Evolutionary conservation across 2,888 invertebrate species (phyloP), one percentile per base, ranked within the genome.

Genomic region (Hydropsyche betteni): DNA sequence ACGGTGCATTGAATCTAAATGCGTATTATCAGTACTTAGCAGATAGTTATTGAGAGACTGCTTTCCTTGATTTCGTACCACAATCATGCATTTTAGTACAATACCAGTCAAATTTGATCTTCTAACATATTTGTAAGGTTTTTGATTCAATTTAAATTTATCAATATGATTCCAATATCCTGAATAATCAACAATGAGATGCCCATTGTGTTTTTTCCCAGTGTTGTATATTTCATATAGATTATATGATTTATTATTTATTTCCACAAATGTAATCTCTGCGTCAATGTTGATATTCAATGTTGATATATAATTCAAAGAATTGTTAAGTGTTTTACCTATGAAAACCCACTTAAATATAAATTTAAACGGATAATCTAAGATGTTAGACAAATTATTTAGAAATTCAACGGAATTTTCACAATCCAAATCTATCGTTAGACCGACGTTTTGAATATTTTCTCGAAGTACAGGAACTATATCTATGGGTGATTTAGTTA

Each of bases 1-100:
- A 80, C 90, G 89, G 82, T 91, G 88, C 85, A 91, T 86, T 0
- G 90, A 88, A 83, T 92, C 91, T 36, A 89, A 84, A 81, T 89
- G 87, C 50, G 85, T 84, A 74, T 88, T 85, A 33, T 84, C 84
- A 5, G 88, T 87, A 68, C 85, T 84, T 16, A 84, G 85, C 61
- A 90, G 82, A 80, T 90, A 91, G 72, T 88, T 83, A 76, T 87
- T 84, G 78, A 90, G 84, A 3, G 83, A 81, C 80, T 83, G 83
- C 7, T 79, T 82, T 55, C 83, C 82, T 69, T 87, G 83, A 76
- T 86, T 83, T 69, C 86, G 86, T 77, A 87, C 83, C 80, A 91
- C 90, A 68, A 90, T 84, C 76, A 88, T 86, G 73, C 88, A 86
- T 81, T 87, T 89, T 68, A 91, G 84, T 64, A 83, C 83, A 5